These are phyloP conservation scores for Nomada fabriciana DNA, from an alignment of 2,888 invertebrate species.

Conservation along the genomic window DNA sequence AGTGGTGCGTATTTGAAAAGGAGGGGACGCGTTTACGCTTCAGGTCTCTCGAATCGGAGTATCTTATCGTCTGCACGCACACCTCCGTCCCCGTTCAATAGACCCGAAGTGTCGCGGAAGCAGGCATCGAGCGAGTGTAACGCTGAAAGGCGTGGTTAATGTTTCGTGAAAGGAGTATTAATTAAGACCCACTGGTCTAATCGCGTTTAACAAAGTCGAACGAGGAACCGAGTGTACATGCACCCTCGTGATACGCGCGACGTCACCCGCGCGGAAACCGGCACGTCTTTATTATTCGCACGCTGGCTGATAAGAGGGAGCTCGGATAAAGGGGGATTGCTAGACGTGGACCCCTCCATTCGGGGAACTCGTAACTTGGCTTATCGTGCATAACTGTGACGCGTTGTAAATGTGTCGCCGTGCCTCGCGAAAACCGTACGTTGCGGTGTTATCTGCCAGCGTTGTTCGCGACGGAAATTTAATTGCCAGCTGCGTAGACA, in stretches of 20 bases:
- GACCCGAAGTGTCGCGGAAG: slow-evolving; percentile 10
- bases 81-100: slow-evolving; percentile 8
- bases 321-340: slow-evolving; percentile 34
- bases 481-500: slow-evolving; percentile 44
- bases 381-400: slow-evolving; percentile 47
- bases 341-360: slow-evolving; percentile 38
- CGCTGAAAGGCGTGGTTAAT: slow-evolving; percentile 59
- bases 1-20: not conserved
- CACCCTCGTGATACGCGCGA: not conserved
- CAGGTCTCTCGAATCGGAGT: slow-evolving; percentile 13
- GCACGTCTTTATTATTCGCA: slow-evolving; percentile 31
- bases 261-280: not conserved
- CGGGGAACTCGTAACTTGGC: slow-evolving; percentile 63
- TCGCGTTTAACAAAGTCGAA: slow-evolving; percentile 45
- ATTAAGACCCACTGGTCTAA: slow-evolving; percentile 59
- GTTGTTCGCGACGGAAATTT: slow-evolving; percentile 37
- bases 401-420: slow-evolving; percentile 58
- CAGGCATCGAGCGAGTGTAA: not conserved
- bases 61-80: slow-evolving; percentile 18
- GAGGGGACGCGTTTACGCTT: slow-evolving; percentile 16
- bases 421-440: not conserved
- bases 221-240: slow-evolving; percentile 3
- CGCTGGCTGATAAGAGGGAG: slow-evolving; percentile 34
- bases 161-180: slow-evolving; percentile 64
- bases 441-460: slow-evolving; percentile 27